Evolutionary conservation across 1,140 invertebrate species (phyloP).

Genomic region (Vanessa atalanta): DNA sequence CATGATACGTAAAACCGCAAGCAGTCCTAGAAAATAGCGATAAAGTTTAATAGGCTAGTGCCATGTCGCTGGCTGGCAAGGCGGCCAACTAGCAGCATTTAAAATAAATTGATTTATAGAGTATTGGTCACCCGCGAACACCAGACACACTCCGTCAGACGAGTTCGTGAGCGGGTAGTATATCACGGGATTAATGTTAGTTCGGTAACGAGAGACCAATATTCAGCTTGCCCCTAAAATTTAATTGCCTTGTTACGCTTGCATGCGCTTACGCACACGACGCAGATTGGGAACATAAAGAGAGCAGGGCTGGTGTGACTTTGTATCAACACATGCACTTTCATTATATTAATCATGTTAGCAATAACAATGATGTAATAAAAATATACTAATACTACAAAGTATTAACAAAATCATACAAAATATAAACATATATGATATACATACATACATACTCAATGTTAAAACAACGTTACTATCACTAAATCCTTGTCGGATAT

Average conservation of each 20-base stretch:
- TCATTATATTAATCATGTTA: background rate
- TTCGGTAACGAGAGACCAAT: slow-evolving; percentile 30
- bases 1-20: slow-evolving; percentile 57
- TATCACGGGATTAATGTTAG: slow-evolving; percentile 41
- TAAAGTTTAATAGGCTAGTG: slow-evolving; percentile 50
- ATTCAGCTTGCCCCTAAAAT: slow-evolving; percentile 35
- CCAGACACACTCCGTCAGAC: slow-evolving; percentile 41
- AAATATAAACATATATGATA: too few species aligned
- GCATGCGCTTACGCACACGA: slow-evolving; percentile 28
- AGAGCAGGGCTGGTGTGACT: slow-evolving; percentile 20
- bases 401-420: too few species aligned
- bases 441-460: too few species aligned
- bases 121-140: slow-evolving; percentile 43
- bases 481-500: too few species aligned
- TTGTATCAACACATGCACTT: slow-evolving; percentile 3
- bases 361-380: background rate
- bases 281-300: slow-evolving; percentile 23
- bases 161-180: slow-evolving; percentile 36
- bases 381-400: too few species aligned
- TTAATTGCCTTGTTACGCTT: slow-evolving; percentile 45
- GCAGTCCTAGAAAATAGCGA: slow-evolving; percentile 43
- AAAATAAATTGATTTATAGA: slow-evolving; percentile 57
- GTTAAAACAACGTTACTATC: too few species aligned
- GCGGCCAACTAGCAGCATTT: slow-evolving; percentile 42
- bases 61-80: slow-evolving; percentile 41